A percentile compares a stretch with the other conserved stretches of the same genome.
These are phyloP conservation scores for Enteromius mattozi DNA, from an alignment of 2,797 vertebrate genomes.

Conservation along the genomic window DNA sequence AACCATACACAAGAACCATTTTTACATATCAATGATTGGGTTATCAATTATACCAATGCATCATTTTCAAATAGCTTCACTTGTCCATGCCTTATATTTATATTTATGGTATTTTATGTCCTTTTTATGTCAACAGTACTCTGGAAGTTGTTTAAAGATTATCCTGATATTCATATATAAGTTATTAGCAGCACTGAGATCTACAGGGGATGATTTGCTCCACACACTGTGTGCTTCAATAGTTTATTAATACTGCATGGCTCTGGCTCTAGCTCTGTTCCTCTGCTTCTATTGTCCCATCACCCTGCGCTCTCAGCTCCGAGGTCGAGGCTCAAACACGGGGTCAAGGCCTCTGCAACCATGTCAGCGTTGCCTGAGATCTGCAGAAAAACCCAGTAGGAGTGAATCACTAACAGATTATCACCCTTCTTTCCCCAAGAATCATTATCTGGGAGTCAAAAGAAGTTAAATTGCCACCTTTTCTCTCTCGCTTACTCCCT, in stretches of 20 bases:
- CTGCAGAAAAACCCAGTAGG: not conserved
- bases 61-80: not conserved
- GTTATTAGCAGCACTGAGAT: slow-evolving; percentile 63
- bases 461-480: slow-evolving; percentile 65
- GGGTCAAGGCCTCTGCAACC: slow-evolving; percentile 61
- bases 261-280: slow-evolving; percentile 66
- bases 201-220: slow-evolving; percentile 66
- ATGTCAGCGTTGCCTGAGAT: slow-evolving; percentile 53
- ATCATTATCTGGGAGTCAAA: slow-evolving; percentile 68
- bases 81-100: not conserved
- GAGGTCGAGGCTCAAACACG: slow-evolving; percentile 50
- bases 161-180: slow-evolving; percentile 55
- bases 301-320: not conserved
- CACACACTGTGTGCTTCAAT: slow-evolving; percentile 68
- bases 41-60: not conserved
- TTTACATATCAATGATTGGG: not conserved
- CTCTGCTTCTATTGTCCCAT: slow-evolving; percentile 24
- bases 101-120: not conserved
- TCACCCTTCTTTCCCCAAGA: slow-evolving; percentile 57
- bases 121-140: too few species aligned
- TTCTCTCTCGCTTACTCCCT: slow-evolving; percentile 22
- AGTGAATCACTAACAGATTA: slow-evolving; percentile 66
- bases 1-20: too few species aligned
- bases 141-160: not conserved
- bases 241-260: slow-evolving; percentile 72